A percentile compares a stretch with the other conserved stretches of the same genome.
Conservation (phyloP, 1,140 invertebrate genomes). For the Drosophila gunungcola region DNA sequence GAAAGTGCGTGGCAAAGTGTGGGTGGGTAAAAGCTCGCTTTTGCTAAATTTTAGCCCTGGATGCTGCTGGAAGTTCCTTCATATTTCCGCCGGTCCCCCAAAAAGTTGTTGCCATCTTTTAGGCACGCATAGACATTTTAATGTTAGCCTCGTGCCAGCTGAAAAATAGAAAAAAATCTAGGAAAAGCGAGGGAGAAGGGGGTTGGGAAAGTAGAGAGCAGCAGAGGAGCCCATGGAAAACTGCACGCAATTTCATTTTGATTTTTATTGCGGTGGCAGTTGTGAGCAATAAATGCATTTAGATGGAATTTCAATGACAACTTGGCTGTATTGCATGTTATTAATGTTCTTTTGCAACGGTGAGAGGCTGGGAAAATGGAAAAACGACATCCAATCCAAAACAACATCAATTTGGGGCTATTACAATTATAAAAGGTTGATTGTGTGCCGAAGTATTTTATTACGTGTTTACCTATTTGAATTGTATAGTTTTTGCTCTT, state of each 20-base stretch:
- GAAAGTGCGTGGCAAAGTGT: constrained; percentile 28
- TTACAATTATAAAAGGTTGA: constrained; percentile 9
- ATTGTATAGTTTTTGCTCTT: not conserved
- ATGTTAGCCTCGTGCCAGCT: constrained; percentile 69
- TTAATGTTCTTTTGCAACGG: constrained; percentile 40
- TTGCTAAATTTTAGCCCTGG: constrained; percentile 72
- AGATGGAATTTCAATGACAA: constrained; percentile 23
- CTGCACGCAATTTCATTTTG: constrained; percentile 71
- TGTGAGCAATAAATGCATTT: constrained; percentile 31
- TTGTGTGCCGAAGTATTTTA: constrained; percentile 11
- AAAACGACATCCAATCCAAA: not conserved
- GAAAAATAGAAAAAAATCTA: constrained; percentile 43
- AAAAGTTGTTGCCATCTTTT: constrained; percentile 65
- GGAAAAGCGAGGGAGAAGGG: not conserved
- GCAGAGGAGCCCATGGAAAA: constrained; percentile 3
- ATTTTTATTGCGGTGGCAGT: constrained; percentile 54
- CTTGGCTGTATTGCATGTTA: constrained; percentile 32
- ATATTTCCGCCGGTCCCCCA: constrained; percentile 4
- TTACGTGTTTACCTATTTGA: not conserved
- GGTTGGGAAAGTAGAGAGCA: not conserved
- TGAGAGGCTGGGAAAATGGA: not conserved
- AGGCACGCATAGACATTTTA: constrained; percentile 78
- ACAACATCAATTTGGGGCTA: constrained; percentile 26
- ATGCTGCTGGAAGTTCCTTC: constrained; percentile 69
- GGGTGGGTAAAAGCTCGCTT: constrained; percentile 62